Conservation (phyloP, 2,888 invertebrate species). For the Lapara coniferarum region DNA sequence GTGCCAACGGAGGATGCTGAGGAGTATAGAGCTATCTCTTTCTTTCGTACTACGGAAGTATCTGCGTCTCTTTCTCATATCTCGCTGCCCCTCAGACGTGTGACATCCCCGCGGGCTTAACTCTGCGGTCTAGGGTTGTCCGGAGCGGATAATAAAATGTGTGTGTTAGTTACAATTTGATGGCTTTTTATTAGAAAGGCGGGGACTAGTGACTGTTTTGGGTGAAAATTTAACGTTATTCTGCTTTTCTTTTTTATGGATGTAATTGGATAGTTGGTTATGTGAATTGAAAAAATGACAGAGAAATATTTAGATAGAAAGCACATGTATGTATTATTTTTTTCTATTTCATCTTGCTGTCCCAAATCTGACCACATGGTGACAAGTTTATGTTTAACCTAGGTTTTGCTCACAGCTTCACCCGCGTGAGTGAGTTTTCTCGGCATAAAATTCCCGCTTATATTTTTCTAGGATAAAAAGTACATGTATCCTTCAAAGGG, state of each 20-base stretch:
- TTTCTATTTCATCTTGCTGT: too few relatives aligned
- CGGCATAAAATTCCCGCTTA: too few relatives aligned
- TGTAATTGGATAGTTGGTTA: background rate
- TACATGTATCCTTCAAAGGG: too few relatives aligned
- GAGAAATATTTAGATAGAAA: too few relatives aligned
- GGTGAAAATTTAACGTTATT: background rate
- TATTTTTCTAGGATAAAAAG: too few relatives aligned
- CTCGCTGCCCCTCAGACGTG: constrained; percentile 76
- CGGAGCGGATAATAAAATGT: constrained; percentile 22
- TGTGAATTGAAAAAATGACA: background rate
- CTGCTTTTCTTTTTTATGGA: background rate
- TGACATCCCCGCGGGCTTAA: constrained; percentile 79
- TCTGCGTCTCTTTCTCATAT: constrained; percentile 66
- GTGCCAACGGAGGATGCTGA: constrained; percentile 35
- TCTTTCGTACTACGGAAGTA: constrained; percentile 44
- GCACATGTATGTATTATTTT: too few relatives aligned
- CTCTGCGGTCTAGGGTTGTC: constrained; percentile 64
- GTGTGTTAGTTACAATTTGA: constrained; percentile 17
- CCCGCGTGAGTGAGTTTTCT: too few relatives aligned
- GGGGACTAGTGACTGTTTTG: constrained; percentile 2
- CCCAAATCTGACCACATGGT: too few relatives aligned
- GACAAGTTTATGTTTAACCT: too few relatives aligned
- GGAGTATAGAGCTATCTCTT: constrained; percentile 45
- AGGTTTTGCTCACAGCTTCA: too few relatives aligned
- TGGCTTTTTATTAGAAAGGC: constrained; percentile 10